These are phyloP conservation scores for Caenorhabditis uteleia DNA, from an alignment of 2,888 invertebrate genomes.

Conservation along the genomic window DNA sequence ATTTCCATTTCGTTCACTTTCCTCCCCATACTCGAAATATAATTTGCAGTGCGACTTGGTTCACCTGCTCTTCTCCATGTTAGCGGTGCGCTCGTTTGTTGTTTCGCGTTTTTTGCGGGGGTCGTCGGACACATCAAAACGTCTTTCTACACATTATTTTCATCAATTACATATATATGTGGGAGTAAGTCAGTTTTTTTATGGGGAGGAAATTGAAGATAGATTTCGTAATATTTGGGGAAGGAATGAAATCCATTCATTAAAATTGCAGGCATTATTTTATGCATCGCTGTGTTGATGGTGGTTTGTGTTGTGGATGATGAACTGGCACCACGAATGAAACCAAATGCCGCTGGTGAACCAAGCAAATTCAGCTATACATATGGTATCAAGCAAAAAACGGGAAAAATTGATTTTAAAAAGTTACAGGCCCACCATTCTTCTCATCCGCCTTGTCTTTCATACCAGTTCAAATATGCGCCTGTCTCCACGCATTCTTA, in stretches of 20 bases:
- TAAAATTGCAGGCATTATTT: constrained; percentile 49
- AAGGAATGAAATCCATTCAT: neutral
- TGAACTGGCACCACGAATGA: constrained; percentile 67
- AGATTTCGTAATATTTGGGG: neutral
- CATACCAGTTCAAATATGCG: constrained; percentile 65
- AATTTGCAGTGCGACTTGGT: constrained; percentile 58
- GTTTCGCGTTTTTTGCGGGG: constrained; percentile 58
- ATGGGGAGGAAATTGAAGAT: no score
- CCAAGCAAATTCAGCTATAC: constrained; percentile 62
- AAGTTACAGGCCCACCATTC: constrained; percentile 58
- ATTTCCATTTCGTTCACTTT: no score
- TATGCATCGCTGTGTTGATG: constrained; percentile 64
- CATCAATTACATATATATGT: constrained; percentile 64
- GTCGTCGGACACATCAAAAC: constrained; percentile 57
- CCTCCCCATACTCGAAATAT: neutral
- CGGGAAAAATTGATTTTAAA: neutral
- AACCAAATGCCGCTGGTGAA: constrained; percentile 65
- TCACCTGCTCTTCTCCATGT: constrained; percentile 63
- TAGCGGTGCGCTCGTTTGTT: constrained; percentile 57
- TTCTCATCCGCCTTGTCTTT: constrained; percentile 63
- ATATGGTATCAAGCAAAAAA: no score
- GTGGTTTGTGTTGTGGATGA: constrained; percentile 69
- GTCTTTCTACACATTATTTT: constrained; percentile 57
- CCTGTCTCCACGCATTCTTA: constrained; percentile 61
- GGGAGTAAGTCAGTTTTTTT: constrained; percentile 56